A percentile compares a stretch with the other conserved stretches of the same genome.
Conservation (phyloP, 2,113 vertebrate species). For the Collichthys lucidus region DNA sequence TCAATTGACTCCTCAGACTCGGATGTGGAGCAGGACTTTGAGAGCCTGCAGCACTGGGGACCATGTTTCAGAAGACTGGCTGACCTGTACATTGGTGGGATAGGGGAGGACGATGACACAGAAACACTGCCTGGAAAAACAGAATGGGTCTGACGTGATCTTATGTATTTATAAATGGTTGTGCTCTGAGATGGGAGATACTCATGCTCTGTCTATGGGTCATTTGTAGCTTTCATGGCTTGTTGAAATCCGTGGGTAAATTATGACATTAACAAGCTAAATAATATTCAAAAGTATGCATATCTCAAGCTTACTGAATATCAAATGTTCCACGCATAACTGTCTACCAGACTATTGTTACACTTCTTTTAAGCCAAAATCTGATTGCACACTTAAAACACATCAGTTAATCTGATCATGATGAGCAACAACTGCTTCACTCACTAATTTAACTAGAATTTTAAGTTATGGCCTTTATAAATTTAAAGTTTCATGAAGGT, state of each 20-base stretch:
- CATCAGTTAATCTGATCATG: neutral
- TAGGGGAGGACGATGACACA: slow-evolving; percentile 53
- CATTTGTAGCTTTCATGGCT: neutral
- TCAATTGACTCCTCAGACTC: slow-evolving; percentile 58
- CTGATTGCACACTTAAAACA: slow-evolving; percentile 3
- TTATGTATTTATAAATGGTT: neutral
- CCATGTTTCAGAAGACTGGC: slow-evolving; percentile 62
- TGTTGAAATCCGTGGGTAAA: neutral
- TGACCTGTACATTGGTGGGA: slow-evolving; percentile 49
- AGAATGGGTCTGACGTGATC: slow-evolving; percentile 59
- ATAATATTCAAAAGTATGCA: neutral
- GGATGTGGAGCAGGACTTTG: slow-evolving; percentile 54
- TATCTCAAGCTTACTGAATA: neutral
- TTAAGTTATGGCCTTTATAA: neutral
- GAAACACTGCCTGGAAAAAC: slow-evolving; percentile 67
- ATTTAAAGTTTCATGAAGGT: neutral
- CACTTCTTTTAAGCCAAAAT: neutral
- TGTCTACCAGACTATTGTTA: slow-evolving; percentile 3
- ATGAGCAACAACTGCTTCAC: neutral
- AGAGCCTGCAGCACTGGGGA: slow-evolving; percentile 54
- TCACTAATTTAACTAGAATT: neutral
- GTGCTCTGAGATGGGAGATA: no score
- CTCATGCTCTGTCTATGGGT: neutral
- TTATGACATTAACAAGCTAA: neutral
- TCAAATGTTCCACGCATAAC: neutral